phyloP scores from a whole-genome alignment of 2,797 vertebrate genomes.

The Australoheros facetus region DNA sequence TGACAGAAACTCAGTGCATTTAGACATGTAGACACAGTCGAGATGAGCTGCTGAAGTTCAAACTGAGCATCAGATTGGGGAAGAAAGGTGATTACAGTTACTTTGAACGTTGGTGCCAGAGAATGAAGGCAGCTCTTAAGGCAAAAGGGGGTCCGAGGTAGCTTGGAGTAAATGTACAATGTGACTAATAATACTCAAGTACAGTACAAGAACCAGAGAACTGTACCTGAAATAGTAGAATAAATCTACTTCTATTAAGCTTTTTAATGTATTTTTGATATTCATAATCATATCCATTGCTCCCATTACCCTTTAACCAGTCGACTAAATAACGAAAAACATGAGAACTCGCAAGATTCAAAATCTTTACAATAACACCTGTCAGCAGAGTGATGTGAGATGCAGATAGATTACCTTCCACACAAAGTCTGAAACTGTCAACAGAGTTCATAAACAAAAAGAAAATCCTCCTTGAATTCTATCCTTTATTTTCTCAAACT shows the following conservation, averaged over 20 bases:
- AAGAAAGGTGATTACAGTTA: neutral
- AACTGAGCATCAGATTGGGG: neutral
- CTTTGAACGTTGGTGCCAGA: neutral
- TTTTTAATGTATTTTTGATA: neutral
- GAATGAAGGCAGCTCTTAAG: neutral
- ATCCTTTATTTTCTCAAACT: conserved; percentile 37
- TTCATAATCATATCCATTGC: neutral
- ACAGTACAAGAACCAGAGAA: neutral
- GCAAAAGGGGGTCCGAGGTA: neutral
- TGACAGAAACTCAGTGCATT: neutral
- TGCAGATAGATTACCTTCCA: conserved; percentile 2
- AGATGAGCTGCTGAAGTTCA: too few relatives aligned
- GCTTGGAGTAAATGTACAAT: neutral
- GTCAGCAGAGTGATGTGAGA: conserved; percentile 2
- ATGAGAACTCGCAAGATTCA: neutral
- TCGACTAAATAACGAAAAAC: conserved; percentile 29
- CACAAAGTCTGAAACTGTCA: conserved; percentile 9
- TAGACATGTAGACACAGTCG: too few relatives aligned
- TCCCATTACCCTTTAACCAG: conserved; percentile 3
- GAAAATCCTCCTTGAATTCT: neutral
- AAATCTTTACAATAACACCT: conserved; percentile 21
- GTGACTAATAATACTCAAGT: neutral
- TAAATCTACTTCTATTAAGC: neutral
- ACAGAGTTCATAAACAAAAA: neutral
- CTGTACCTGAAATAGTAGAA: neutral